Base-by-base conservation (phyloP, 2,888 invertebrate genomes). In the Drosophila emarginata region DNA sequence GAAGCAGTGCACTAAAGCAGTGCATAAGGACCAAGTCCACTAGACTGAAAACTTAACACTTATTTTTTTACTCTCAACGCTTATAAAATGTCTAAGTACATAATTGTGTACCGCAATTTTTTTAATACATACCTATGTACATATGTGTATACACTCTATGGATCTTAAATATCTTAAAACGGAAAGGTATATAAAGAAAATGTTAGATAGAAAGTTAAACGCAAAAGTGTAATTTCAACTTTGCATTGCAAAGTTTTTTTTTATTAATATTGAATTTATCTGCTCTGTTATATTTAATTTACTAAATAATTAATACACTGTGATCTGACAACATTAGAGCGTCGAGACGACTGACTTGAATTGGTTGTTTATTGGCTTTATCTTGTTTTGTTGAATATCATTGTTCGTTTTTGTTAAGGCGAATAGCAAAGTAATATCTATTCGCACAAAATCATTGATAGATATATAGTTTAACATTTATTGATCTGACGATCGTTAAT, bases 221-320 rank as follows among this genome's bases (percentile, higher is more conserved):
- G 0, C 18, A 45, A 45, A 45, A 1, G 11, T 45, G 15, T 45
- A 45, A 32, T 15, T 69, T 75, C 61, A 64, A 59, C 78, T 78
- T 68, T 78, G 78, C 78, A 78, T 76, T 61, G 76, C 78, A 78
- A 78, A 78, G 78, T 71, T 67, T 67, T 56, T 60, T 74, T 67
- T 70, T 71, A 67, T 78, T 66, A 28, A 32, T 45, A 32, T 18
- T 60, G 21, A 50, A 50, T 45, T 26, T 36, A 15, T 40, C 26
- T 75, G 60, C 52, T 65, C 60, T 70, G 67, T 74, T 78, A 74
- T 78, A 78, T 71, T 78, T 67, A 53, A 45, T 59, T 59, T 45
- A 28, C 14, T 39, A 40, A 59, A 59, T 45, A 50, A 50, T 59
- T 45, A 45, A 21, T 50, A 12, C 21, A 54, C 54, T 36, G 54